Evolutionary conservation across 2,888 invertebrate genomes (phyloP).

Genomic region (Eupithecia tripunctaria): DNA sequence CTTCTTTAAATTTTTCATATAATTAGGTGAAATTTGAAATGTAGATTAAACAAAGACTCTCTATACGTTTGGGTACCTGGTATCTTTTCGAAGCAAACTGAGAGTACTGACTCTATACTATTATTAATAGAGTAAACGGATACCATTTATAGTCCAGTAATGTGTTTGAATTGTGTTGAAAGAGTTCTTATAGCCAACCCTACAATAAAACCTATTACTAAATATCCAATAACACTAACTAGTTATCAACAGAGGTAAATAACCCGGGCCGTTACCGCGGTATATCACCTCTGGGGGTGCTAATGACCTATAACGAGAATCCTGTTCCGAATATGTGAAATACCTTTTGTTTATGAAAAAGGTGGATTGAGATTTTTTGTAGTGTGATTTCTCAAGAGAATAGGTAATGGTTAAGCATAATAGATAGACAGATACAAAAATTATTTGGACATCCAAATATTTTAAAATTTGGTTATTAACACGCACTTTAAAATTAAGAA

Average conservation of each 20-base stretch:
- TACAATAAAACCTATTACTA: slow-evolving; percentile 11
- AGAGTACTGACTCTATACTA: not conserved
- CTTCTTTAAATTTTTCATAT: not conserved
- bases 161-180: not conserved
- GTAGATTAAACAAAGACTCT: not conserved
- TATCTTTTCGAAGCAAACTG: not conserved
- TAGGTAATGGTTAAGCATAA: no score
- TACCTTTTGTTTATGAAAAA: slow-evolving; percentile 5
- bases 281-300: slow-evolving; percentile 26
- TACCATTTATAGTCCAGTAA: not conserved
- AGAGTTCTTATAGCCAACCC: not conserved
- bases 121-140: not conserved
- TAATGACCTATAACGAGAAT: slow-evolving; percentile 31
- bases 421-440: no score
- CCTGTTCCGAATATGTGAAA: slow-evolving; percentile 21
- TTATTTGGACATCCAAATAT: no score
- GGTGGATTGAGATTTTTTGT: not conserved
- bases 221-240: slow-evolving; percentile 28
- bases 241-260: slow-evolving; percentile 27
- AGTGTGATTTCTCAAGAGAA: not conserved
- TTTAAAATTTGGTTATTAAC: no score
- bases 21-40: not conserved
- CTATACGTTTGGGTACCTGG: not conserved
- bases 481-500: no score
- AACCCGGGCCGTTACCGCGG: slow-evolving; percentile 20